Evolutionary conservation across 2,113 vertebrate genomes (phyloP).

Genomic region (Cinclus cinclus): DNA sequence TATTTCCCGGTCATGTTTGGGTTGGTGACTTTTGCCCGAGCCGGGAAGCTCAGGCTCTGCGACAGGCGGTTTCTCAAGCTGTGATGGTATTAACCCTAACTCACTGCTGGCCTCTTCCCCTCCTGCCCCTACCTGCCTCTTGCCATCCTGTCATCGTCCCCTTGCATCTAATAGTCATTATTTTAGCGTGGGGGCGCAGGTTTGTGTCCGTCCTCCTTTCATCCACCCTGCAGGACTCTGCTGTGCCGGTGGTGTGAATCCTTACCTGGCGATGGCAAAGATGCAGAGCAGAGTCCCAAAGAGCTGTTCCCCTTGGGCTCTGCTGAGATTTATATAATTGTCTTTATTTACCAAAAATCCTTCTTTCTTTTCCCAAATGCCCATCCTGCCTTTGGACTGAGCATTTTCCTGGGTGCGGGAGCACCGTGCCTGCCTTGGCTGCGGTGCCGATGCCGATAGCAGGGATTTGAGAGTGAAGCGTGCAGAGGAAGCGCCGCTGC

Average conservation of each 20-base stretch:
- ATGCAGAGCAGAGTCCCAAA: background rate
- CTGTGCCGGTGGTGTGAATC: fast-evolving
- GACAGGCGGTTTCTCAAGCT: fast-evolving
- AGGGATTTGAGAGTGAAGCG: background rate
- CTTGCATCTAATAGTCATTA: background rate
- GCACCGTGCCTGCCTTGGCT: fast-evolving
- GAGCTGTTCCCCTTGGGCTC: background rate
- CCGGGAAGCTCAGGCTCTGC: fast-evolving
- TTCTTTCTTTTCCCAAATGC: background rate
- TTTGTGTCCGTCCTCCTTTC: background rate
- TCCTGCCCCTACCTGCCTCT: background rate
- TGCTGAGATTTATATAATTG: fast-evolving
- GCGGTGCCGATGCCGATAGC: fast-evolving
- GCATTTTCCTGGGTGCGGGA: background rate
- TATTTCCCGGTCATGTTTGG: background rate
- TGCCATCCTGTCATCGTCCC: background rate
- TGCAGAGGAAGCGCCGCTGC: background rate
- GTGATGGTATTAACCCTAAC: background rate
- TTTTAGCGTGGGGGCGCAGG: fast-evolving
- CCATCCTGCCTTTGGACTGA: fast-evolving
- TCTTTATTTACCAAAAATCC: background rate
- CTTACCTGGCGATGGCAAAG: background rate
- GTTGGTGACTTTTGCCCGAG: background rate
- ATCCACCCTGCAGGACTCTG: fast-evolving
- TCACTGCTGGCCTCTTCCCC: background rate